Percentiles rank a stretch among this genome's conserved stretches.
Evolutionary conservation across 2,888 invertebrate species (phyloP).

Genomic region (Pandemis cinnamomeana): DNA sequence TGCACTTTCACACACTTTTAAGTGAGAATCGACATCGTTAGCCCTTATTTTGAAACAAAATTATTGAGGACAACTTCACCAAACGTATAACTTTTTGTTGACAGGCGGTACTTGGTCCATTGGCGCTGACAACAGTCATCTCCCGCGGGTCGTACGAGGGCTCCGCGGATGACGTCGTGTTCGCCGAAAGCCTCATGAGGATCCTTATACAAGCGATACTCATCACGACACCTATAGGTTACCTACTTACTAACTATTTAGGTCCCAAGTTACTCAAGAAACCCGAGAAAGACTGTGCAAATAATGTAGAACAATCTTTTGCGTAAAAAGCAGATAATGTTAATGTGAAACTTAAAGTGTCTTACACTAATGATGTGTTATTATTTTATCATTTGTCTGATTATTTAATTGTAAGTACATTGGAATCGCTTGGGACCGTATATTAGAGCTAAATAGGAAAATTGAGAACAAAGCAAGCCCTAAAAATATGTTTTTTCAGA

Average conservation of each 20-base stretch:
- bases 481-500: neutral
- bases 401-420: no score
- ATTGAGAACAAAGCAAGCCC: neutral
- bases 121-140: constrained; percentile 77
- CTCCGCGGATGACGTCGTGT: constrained; percentile 53
- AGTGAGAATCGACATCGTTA: neutral
- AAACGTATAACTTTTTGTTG: constrained; percentile 45
- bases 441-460: neutral
- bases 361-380: neutral
- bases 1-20: no score
- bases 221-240: constrained; percentile 74
- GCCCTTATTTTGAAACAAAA: neutral
- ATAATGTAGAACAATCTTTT: constrained; percentile 19
- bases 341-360: neutral
- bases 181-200: constrained; percentile 64
- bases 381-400: neutral
- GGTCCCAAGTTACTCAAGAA: constrained; percentile 65
- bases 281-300: constrained; percentile 48
- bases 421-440: no score
- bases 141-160: constrained; percentile 45
- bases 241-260: constrained; percentile 65
- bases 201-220: constrained; percentile 71
- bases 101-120: constrained; percentile 85
- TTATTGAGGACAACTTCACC: neutral
- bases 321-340: neutral